Base-by-base conservation (phyloP, 2,888 invertebrate species). In the Linyphia triangularis region DNA sequence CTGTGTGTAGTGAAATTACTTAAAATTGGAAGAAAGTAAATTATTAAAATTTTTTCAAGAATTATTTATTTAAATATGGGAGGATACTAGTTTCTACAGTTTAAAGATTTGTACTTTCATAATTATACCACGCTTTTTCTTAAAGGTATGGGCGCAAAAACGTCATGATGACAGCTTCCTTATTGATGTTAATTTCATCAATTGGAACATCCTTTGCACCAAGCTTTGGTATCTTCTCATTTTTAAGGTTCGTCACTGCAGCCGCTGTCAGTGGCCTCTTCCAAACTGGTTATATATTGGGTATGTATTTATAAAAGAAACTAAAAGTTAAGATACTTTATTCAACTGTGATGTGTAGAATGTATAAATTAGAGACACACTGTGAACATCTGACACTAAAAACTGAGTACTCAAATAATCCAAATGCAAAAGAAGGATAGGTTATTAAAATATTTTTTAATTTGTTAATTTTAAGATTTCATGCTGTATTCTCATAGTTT, bases 201-300 rank as follows among this genome's bases (percentile, higher is more conserved):
- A 75, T 89, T 69, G 84, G 84, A 30, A 78, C 88, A 43, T 37
- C 89, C 1, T 89, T 89, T 84, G 78, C 89, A 6, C 83, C 84
- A 13, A 88, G 51, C 16, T 79, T 88, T 59, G 59, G 37, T 4
- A 2, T 89, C 6, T 89, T 89, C 73, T 83, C 83, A n/a, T 65
- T 88, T 43, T 43, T 89, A 5, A 70, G 89, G 22, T 89, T 89
- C 19, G 51, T 89, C n/a, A 89, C 89, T 19, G 89, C 89, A 51
- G 86, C 84, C 19, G 73, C 82, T 67, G 78, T 89, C 19, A 85
- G 85, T 73, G 89, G 89, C 6, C 59, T 89, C 0, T 89, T 88
- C 59, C 86, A 86, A 57, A 89, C 89, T 65, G 89, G 89, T 6
- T 89, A 84, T 40, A 84, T 89, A 61, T 69, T 89, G 63, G 89